phyloP scores from a whole-genome alignment of 2,113 vertebrate genomes.

The Ornithorhynchus anatinus region DNA sequence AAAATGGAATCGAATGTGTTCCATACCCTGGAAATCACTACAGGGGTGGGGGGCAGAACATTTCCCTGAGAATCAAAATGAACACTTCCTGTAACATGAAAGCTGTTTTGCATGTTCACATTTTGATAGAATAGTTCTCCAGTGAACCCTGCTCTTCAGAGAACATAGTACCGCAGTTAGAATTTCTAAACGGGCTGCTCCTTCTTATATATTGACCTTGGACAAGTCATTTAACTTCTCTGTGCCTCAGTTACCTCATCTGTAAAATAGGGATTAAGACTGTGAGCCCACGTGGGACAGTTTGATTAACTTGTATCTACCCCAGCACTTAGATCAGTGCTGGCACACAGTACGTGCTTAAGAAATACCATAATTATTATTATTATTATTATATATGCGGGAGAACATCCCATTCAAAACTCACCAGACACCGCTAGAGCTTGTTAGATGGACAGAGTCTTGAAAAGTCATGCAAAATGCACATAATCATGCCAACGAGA shows the following conservation, averaged over 20 bases:
- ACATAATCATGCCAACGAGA: not conserved
- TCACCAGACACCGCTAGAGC: not conserved
- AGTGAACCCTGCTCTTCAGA: too few relatives aligned
- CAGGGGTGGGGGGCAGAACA: not conserved
- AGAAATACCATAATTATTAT: too few relatives aligned
- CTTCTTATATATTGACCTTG: too few relatives aligned
- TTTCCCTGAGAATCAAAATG: slow-evolving; percentile 3
- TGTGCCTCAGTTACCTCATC: too few relatives aligned
- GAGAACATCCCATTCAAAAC: not conserved
- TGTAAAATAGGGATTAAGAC: too few relatives aligned
- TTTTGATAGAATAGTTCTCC: slow-evolving; percentile 8
- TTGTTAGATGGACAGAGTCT: not conserved
- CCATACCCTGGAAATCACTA: slow-evolving; percentile 27
- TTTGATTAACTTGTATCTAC: too few relatives aligned
- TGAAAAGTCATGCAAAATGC: not conserved
- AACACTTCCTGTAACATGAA: slow-evolving; percentile 12
- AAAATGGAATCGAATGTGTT: slow-evolving; percentile 15
- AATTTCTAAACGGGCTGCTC: not conserved
- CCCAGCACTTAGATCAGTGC: too few relatives aligned
- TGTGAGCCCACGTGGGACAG: too few relatives aligned
- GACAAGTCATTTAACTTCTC: too few relatives aligned
- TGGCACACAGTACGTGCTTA: too few relatives aligned
- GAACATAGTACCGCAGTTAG: too few relatives aligned
- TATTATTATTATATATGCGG: too few relatives aligned
- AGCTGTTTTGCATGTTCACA: slow-evolving; percentile 10